Evolutionary conservation across 37 sponge, comb jelly and placozoan genomes (phyloP), one percentile per base, ranked within the genome.

Genomic region (Agelas oroides): DNA sequence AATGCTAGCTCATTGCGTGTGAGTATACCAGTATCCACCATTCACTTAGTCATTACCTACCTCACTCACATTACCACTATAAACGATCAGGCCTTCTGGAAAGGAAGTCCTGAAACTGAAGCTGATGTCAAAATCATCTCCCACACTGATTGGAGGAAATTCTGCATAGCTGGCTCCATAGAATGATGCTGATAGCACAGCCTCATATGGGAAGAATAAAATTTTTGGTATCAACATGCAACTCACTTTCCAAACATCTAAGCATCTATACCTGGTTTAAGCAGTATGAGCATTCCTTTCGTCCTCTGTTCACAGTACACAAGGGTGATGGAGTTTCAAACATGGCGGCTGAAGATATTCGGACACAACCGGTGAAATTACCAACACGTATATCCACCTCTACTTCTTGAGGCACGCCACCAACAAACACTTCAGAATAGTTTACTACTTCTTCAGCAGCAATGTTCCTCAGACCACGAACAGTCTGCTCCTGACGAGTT

Each of bases 81-180:
- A 67, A 2, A 67, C 2, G 19, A 67, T 67, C 19, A 67, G 68
- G 6, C 68, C 68, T 5, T 67, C 34, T 67, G 19, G 33, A 28
- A 28, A 67, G 33, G 27, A 67, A 31, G 68, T 67, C 33, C 68
- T 24, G 68, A 67, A 67, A 3, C 32, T 67, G 33, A 67, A 31
- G 33, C 33, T 33, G 34, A 67, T 67, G 33, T 67, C 68, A 67
- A 67, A 30, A 34, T 67, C 19, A 24, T 24, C 34, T 5, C 14
- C 32, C 2, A 34, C 34, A 28, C 32, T 67, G 68, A 67, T 28
- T 28, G 68, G 33, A 32, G 68, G 68, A 31, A 67, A 67, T 31
- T 19, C 68, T 67, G 68, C 68, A 67, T 67, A 67, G 33, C 68
- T 67, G 2, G 68, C 33, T 28, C 68, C 68, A 67, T 67, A 67